Evolutionary conservation across 2,797 vertebrate genomes (phyloP).

Genomic region (Alosa sapidissima): DNA sequence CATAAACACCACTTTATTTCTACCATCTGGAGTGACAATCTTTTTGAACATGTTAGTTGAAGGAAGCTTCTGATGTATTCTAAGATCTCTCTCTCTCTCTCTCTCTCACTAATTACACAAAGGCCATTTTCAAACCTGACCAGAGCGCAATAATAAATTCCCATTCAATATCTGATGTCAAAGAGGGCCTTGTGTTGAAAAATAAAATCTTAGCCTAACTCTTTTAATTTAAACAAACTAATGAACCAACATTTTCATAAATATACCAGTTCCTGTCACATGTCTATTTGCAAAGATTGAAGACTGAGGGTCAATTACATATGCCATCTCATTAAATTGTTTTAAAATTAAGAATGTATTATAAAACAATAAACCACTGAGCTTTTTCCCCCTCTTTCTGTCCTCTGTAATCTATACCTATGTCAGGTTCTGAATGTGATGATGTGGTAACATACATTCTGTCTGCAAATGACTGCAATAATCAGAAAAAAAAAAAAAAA

Average conservation of each 20-base stretch:
- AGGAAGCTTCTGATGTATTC: background rate
- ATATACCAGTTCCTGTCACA: background rate
- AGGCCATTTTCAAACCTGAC: background rate
- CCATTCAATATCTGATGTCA: background rate
- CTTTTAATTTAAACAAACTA: background rate
- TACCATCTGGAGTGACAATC: background rate
- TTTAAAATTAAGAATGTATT: slow-evolving; percentile 3
- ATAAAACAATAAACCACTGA: background rate
- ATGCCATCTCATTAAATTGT: background rate
- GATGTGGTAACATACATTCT: background rate
- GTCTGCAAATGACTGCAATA: background rate
- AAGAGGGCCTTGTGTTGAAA: background rate
- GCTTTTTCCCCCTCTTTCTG: background rate
- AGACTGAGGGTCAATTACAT: background rate
- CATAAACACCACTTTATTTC: background rate
- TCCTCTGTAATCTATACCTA: background rate
- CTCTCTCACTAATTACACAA: background rate
- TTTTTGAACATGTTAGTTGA: background rate
- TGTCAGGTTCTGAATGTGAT: background rate
- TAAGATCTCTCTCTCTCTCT: background rate
- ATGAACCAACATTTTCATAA: slow-evolving; percentile 14
- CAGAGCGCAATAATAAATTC: background rate
- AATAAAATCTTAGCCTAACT: background rate
- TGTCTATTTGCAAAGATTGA: background rate
- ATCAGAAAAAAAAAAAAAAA: background rate